These are phyloP conservation scores for Tor tambroides DNA, from an alignment of 2,113 vertebrate genomes.

Conservation along the genomic window DNA sequence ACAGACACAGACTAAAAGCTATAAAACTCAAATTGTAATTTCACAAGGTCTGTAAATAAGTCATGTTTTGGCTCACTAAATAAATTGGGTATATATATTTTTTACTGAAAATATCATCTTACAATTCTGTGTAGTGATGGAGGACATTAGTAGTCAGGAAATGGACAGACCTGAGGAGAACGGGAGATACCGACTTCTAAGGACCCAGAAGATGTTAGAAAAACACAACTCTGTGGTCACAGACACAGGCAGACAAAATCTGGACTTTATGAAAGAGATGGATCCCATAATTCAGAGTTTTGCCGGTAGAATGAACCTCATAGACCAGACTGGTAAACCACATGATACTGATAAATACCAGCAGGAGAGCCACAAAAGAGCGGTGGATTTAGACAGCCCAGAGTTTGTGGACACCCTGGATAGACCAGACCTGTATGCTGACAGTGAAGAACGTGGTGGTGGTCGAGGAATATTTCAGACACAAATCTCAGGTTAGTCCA, in stretches of 20 bases:
- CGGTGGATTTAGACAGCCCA: not conserved
- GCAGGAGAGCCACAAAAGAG: not conserved
- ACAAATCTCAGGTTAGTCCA: not conserved
- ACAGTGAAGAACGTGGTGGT: not conserved
- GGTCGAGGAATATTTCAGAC: not conserved
- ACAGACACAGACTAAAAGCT: not conserved
- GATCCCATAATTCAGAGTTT: not conserved
- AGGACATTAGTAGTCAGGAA: conserved; percentile 64
- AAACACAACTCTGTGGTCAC: not conserved
- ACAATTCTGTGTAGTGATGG: conserved; percentile 34
- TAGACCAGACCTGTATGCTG: not conserved
- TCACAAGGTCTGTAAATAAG: not conserved
- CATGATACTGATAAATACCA: not conserved
- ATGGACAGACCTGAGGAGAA: conserved; percentile 14
- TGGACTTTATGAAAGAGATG: not conserved
- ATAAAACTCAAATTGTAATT: not conserved
- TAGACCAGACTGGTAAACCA: not conserved
- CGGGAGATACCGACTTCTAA: conserved; percentile 23
- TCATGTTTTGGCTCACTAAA: not conserved
- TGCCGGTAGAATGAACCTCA: not conserved
- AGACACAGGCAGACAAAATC: not conserved
- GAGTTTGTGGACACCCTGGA: not conserved
- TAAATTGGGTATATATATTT: not conserved
- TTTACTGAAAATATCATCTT: not conserved
- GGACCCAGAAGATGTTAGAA: not conserved